Base-by-base conservation (phyloP, 2,888 invertebrate genomes). In the Mongoloraphidia duomilia region DNA sequence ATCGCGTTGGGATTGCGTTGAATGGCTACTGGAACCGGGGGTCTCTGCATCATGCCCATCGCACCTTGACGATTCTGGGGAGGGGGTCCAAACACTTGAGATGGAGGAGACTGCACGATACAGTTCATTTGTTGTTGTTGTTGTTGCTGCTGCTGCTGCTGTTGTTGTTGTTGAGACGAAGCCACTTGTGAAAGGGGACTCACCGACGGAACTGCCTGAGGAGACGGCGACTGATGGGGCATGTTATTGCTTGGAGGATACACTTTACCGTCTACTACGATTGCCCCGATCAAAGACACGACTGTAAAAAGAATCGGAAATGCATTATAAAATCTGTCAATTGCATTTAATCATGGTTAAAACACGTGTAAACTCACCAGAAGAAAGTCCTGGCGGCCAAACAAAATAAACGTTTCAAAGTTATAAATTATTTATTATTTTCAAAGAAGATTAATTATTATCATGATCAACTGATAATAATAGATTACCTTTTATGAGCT, bases 201-300 rank as follows among this genome's bases (percentile, higher is more conserved):
- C 44, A 55, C 51, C 48, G 45, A 52, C 47, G 52, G 60, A 42
- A 58, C 53, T 51, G 52, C 17, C 42, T 49, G 50, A 17, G 35
- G 42, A 17, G 46, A 41, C 34, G 44, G 53, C 38, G 47, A 38
- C 41, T 46, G 47, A 35, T 49, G 54, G 47, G 49, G 39, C 57
- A 63, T 9, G 69, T 70, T 5, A 70, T 66, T 14, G 71, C 61
- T 41, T 3, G 73, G 67, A 35, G 81, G 79, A 71, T 86, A 87
- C 55, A 84, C 77, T 63, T 86, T 79, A 50, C 88, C 88, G 69
- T 88, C 88, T 52, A 88, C 88, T 41, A 88, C 82, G 59, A 88
- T 84, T 53, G 82, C 82, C 54, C 88, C 88, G 62, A 88, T 80
- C 46, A 79, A 79, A 43, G 82, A 80, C 57, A 88, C 75, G 54